Evolutionary conservation across 1,140 invertebrate species (phyloP), one percentile per base, ranked within the genome.

Genomic region (Stenopsyche tienmushanensis): DNA sequence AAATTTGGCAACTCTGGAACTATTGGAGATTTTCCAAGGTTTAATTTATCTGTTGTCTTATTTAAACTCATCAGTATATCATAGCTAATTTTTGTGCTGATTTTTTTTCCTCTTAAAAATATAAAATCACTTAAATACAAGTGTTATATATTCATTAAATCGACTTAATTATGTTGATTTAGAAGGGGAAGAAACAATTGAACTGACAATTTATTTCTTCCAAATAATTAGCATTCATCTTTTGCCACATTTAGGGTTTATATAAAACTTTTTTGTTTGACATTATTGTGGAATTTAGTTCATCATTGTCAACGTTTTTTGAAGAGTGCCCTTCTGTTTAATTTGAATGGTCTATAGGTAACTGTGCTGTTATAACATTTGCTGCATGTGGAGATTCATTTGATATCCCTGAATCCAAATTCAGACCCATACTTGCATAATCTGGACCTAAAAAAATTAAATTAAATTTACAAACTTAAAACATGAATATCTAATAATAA

Each of bases 41-140:
- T 42, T 10, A 10, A 57, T 5, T 49, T 66, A 8, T 25, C 62
- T n/a, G 41, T 54, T 5, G n/a, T 17, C 29, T 58, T 59, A 44
- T 86, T 86, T 68, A 96, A 78, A 73, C 87, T 92, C 73, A 93
- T 94, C 10, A 99, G 79, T 17, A 98, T 96, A 72, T 98, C 96
- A 74, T 98, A 99, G 78, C 99, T 97, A 26, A 99, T 97, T 84
- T 99, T 99, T 3, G 86, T 89, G 0, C 96, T 98, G 62, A 99
- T 90, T 74, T 93, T 93, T 76, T 96, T 97, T 72, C 96, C 94
- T 71, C 94, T 89, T 5, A 98, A 77, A n/a, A n/a, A n/a, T n/a
- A n/a, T n/a, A n/a, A n/a, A n/a, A n/a, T n/a, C n/a, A n/a, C n/a
- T n/a, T n/a, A n/a, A 71, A 63, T 59, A 69, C 64, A 67, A 66